These are phyloP conservation scores for Anabas testudineus DNA, from an alignment of 2,797 vertebrate species.

Conservation along the genomic window DNA sequence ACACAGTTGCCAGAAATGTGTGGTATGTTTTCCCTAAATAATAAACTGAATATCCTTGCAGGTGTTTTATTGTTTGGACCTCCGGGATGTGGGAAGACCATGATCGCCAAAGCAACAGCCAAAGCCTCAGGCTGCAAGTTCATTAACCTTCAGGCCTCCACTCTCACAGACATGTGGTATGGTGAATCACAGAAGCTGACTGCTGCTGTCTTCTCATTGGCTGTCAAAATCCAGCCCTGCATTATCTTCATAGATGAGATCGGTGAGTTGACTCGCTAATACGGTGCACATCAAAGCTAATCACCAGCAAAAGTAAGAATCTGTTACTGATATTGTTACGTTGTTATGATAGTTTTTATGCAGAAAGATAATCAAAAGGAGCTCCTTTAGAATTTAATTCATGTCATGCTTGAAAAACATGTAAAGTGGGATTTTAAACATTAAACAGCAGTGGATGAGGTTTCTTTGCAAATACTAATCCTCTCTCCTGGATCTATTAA, in stretches of 20 bases:
- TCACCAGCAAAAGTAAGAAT: background rate
- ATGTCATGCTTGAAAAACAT: background rate
- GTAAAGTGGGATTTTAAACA: background rate
- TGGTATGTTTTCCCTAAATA: background rate
- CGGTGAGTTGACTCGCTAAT: constrained; percentile 70
- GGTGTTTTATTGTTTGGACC: constrained; percentile 87
- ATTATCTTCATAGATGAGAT: constrained; percentile 90
- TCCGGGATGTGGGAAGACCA: constrained; percentile 88
- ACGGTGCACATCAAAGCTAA: background rate
- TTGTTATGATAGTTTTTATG: background rate
- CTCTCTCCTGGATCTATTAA: background rate
- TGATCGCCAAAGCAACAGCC: constrained; percentile 89
- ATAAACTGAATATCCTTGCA: constrained; percentile 37
- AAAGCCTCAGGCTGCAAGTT: constrained; percentile 87
- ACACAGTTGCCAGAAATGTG: background rate
- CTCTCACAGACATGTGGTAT: constrained; percentile 88
- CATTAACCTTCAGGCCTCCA: constrained; percentile 88
- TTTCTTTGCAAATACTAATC: background rate
- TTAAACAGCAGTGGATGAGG: background rate
- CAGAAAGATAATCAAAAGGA: background rate
- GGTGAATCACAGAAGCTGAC: constrained; percentile 89
- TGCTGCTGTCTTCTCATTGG: constrained; percentile 87
- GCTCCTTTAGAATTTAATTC: constrained; percentile 3
- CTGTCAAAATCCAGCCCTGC: constrained; percentile 87
- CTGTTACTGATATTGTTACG: background rate